phyloP scores from a whole-genome alignment of 2,797 vertebrate genomes.

The Falco biarmicus region DNA sequence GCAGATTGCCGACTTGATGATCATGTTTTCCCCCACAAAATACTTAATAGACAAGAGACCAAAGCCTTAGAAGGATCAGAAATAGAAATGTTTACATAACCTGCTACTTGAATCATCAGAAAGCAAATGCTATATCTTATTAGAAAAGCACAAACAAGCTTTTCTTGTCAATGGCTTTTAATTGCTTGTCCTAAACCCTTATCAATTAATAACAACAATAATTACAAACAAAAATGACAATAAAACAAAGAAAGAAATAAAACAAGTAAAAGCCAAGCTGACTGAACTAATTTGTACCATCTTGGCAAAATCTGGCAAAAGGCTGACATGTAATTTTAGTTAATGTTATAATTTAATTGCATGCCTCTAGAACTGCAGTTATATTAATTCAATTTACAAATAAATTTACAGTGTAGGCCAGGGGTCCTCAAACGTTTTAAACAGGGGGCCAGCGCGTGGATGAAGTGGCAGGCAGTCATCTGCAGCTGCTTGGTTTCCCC shows the following conservation, averaged over 20 bases:
- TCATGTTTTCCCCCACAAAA: conserved; percentile 58
- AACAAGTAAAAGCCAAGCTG: not conserved
- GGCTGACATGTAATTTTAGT: not conserved
- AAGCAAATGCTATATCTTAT: conserved; percentile 11
- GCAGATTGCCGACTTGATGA: conserved; percentile 70
- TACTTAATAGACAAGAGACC: conserved; percentile 60
- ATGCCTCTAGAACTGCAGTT: not conserved
- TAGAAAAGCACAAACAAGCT: conserved; percentile 34
- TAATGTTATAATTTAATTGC: conserved; percentile 25
- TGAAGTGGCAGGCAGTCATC: too few species aligned
- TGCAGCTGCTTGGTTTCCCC: too few species aligned
- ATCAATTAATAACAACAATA: conserved; percentile 18
- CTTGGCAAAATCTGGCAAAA: not conserved
- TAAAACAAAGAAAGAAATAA: not conserved
- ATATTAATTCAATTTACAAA: conserved; percentile 13
- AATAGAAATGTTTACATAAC: conserved; percentile 70
- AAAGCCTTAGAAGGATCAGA: conserved; percentile 70
- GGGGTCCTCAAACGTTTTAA: too few species aligned
- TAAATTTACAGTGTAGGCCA: not conserved
- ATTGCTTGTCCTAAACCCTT: not conserved
- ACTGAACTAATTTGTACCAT: conserved; percentile 5
- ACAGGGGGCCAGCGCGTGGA: too few species aligned
- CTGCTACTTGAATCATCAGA: conserved; percentile 58
- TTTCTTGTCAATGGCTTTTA: conserved; percentile 9
- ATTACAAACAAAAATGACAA: not conserved